A percentile compares a stretch with the other conserved stretches of the same genome.
These are phyloP conservation scores for Menura novaehollandiae DNA, from an alignment of 2,113 vertebrate species.

Conservation along the genomic window DNA sequence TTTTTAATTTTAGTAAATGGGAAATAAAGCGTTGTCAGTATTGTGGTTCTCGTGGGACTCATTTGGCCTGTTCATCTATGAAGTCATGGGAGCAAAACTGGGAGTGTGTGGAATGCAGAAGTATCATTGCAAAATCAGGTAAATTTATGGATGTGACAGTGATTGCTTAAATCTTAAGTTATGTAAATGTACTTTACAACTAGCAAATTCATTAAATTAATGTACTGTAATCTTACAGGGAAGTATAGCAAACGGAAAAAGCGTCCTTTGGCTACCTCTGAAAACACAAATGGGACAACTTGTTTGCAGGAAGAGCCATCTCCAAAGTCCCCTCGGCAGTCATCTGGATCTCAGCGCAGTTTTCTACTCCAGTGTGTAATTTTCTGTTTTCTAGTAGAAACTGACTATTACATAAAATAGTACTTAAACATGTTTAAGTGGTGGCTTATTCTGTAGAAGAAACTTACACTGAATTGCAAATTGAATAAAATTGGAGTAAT, in stretches of 20 bases:
- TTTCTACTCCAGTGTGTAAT: constrained; percentile 71
- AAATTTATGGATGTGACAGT: constrained; percentile 3
- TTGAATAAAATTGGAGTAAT: neutral
- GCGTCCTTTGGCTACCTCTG: constrained; percentile 50
- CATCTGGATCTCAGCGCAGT: constrained; percentile 52
- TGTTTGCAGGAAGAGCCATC: constrained; percentile 72
- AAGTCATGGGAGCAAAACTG: constrained; percentile 78
- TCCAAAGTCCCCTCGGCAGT: constrained; percentile 69
- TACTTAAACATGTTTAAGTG: neutral
- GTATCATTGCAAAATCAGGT: constrained; percentile 82
- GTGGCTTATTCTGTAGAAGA: neutral
- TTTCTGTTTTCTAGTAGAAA: neutral
- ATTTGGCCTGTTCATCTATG: constrained; percentile 86
- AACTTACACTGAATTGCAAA: neutral
- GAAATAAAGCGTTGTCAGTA: constrained; percentile 87
- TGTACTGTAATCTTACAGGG: constrained; percentile 51
- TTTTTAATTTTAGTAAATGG: constrained; percentile 80
- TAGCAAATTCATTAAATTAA: neutral
- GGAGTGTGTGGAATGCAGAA: constrained; percentile 86
- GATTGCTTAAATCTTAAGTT: neutral
- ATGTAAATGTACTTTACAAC: neutral
- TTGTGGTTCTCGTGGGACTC: constrained; percentile 92
- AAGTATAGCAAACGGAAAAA: constrained; percentile 58
- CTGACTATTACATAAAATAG: neutral
- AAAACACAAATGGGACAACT: constrained; percentile 41